phyloP scores from a whole-genome alignment of 2,113 vertebrate species.

The Thamnophis sirtalis region DNA sequence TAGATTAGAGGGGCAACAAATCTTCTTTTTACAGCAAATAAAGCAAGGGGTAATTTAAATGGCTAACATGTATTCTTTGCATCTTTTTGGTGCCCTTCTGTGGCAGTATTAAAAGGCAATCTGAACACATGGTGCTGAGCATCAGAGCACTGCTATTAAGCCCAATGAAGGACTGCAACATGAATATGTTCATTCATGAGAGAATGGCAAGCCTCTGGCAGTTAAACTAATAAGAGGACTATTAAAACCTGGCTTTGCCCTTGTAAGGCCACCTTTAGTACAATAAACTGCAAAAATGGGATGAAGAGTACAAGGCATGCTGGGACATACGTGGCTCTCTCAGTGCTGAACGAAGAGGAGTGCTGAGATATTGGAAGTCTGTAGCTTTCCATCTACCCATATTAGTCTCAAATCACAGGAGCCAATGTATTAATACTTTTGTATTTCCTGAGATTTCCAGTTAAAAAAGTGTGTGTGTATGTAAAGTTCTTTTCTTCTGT shows the following conservation, averaged over 20 bases:
- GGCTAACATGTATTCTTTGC: neutral
- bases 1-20: neutral
- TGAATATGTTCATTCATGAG: slow-evolving; percentile 10
- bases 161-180: neutral
- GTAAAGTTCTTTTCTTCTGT: too few species aligned
- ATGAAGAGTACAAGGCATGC: neutral
- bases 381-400: neutral
- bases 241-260: neutral
- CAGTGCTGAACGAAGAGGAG: slow-evolving; percentile 6
- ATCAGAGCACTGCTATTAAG: neutral
- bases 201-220: slow-evolving; percentile 2
- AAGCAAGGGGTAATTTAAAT: neutral
- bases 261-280: slow-evolving; percentile 17
- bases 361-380: neutral
- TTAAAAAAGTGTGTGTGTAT: neutral
- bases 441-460: slow-evolving; percentile 1
- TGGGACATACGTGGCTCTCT: neutral
- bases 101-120: neutral
- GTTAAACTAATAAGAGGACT: neutral
- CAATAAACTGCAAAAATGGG: slow-evolving; percentile 4
- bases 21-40: neutral
- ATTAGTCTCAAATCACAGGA: slow-evolving; percentile 16
- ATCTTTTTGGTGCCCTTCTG: neutral
- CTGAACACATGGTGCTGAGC: neutral
- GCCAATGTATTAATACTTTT: slow-evolving; percentile 26